Evolutionary conservation across 2,888 invertebrate genomes (phyloP), one percentile per base, ranked within the genome.

Genomic region (Drosophila austrosaltans): DNA sequence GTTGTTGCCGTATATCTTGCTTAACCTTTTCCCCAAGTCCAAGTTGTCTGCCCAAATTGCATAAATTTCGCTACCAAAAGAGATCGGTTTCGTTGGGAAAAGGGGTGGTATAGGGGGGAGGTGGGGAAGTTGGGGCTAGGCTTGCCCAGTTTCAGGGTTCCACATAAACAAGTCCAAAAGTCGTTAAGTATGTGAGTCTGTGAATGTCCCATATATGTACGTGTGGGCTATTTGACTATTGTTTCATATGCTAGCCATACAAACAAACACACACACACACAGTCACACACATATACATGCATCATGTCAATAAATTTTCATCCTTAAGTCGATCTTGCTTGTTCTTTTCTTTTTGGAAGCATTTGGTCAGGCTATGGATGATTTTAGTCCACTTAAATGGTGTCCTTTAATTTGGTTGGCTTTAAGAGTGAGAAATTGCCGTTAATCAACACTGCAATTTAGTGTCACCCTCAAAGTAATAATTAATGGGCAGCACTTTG

Each of bases 261-360:
- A 72, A 67, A 71, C 75, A 69, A 10, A 48, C 3, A 48, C 3
- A 48, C 20, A 36, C 12, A 12, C 44, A 44, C 30, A 25, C 58
- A 28, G n/a, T 28, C 22, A 2, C 58, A n/a, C 40, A 12, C 12
- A 30, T 73, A 69, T 82, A 78, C 69, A 48, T 48, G 22, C 48
- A 74, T 79, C 70, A 81, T 77, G 80, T 73, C 80, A 79, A 82
- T 81, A 81, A 81, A 81, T 81, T 81, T 62, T 59, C 70, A 61
- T 58, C 71, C 78, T 78, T 82, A 82, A 82, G 80, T 81, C 82
- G 82, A 82, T 82, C 82, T 48, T 48, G 71, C 76, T 69, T 82
- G 82, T 69, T 69, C 32, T 30, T 48, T 44, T 42, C 40, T 42
- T 60, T 8, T 40, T 39, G 3, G 16, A 30, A 48, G 25, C 58